Conservation (phyloP, 1,140 invertebrate species). For the Gonioctena quinquepunctata region DNA sequence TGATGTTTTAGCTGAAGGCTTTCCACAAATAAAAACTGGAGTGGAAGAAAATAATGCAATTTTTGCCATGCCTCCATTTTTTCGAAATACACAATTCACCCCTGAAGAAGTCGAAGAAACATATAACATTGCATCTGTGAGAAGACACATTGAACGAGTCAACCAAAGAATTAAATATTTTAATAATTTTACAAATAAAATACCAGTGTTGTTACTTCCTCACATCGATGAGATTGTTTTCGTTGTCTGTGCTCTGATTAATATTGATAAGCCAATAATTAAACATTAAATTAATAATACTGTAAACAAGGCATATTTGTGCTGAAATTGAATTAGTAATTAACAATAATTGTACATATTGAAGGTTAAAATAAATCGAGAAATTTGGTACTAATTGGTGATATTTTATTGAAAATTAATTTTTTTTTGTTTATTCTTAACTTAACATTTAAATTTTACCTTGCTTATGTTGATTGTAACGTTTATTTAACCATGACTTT, state of each 20-base stretch:
- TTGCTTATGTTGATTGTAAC: too few species aligned
- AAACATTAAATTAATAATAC: too few species aligned
- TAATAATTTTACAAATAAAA: not conserved
- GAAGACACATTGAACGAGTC: not conserved
- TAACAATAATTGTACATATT: too few species aligned
- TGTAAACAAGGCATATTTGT: too few species aligned
- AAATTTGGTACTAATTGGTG: too few species aligned
- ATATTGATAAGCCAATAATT: not conserved
- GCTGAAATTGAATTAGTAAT: too few species aligned
- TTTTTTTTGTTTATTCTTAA: too few species aligned
- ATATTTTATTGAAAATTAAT: too few species aligned
- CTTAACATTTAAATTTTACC: too few species aligned
- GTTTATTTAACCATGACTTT: too few species aligned
- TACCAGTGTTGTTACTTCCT: not conserved
- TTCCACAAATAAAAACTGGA: slow-evolving; percentile 22
- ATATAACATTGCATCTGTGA: not conserved
- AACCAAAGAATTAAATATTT: not conserved
- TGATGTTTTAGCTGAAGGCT: slow-evolving; percentile 41
- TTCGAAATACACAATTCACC: not conserved
- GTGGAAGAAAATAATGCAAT: slow-evolving; percentile 23
- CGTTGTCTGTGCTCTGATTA: not conserved
- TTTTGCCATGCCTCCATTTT: slow-evolving; percentile 44
- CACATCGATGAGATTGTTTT: not conserved
- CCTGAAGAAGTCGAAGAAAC: not conserved
- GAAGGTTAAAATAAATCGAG: too few species aligned